These are phyloP conservation scores for Agrypnus murinus DNA, from an alignment of 2,888 invertebrate species.

Conservation along the genomic window DNA sequence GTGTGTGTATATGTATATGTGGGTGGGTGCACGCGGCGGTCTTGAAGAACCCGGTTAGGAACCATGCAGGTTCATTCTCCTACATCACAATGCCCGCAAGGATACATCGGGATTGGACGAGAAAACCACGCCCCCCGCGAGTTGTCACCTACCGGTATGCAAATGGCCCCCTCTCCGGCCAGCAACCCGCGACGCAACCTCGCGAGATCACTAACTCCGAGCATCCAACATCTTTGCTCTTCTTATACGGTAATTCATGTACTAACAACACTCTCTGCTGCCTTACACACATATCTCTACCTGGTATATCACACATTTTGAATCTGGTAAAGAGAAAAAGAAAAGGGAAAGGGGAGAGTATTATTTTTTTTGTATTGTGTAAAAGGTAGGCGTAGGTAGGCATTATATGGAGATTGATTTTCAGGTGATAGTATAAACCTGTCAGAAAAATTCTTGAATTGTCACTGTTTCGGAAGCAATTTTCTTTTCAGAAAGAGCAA, in stretches of 20 bases:
- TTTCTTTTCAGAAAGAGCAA: no score
- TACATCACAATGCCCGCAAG: conserved; percentile 65
- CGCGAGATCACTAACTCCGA: conserved; percentile 47
- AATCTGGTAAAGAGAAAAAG: no score
- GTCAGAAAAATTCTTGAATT: no score
- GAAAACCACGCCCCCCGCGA: conserved; percentile 68
- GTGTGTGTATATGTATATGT: conserved; percentile 52
- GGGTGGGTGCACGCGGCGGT: conserved; percentile 63
- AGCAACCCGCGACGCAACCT: conserved; percentile 58
- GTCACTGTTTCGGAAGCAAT: no score
- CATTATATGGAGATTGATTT: no score
- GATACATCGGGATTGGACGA: conserved; percentile 66
- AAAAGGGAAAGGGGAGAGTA: no score
- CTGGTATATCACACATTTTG: no score
- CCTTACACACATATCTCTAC: neutral
- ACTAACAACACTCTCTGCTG: conserved; percentile 4
- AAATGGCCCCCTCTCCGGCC: conserved; percentile 68
- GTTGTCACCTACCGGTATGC: conserved; percentile 73
- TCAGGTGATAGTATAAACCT: no score
- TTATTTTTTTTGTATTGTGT: no score
- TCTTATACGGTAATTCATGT: conserved; percentile 25
- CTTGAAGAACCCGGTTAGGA: conserved; percentile 64
- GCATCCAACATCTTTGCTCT: conserved; percentile 41
- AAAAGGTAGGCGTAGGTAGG: no score
- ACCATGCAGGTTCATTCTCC: conserved; percentile 70